Conservation (phyloP, 2,888 invertebrate genomes). For the Epistrophe grossulariae region DNA sequence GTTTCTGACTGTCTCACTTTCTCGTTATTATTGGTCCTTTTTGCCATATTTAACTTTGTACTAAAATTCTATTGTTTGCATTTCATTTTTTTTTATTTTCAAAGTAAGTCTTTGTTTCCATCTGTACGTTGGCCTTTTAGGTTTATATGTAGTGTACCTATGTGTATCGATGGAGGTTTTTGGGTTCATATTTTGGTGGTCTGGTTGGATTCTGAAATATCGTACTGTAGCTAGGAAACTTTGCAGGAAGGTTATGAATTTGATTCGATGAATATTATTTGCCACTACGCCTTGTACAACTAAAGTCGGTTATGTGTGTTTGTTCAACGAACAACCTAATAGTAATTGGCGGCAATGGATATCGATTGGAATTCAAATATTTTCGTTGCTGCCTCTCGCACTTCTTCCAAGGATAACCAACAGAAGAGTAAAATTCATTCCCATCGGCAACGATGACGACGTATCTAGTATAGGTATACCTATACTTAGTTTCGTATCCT, state of each 20-base stretch:
- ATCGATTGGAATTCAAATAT: constrained; percentile 70
- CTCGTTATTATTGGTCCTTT: constrained; percentile 7
- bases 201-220: constrained; percentile 24
- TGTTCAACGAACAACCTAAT: constrained; percentile 64
- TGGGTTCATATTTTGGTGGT: constrained; percentile 7
- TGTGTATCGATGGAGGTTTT: constrained; percentile 2
- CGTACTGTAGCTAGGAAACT: background rate
- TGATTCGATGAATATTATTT: constrained; percentile 66
- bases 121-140: constrained; percentile 54
- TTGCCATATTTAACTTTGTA: constrained; percentile 55
- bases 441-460: background rate
- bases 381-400: constrained; percentile 25
- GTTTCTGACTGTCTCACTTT: background rate
- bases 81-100: constrained; percentile 40
- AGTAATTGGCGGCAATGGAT: constrained; percentile 71
- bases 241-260: constrained; percentile 45
- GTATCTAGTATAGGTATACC: background rate
- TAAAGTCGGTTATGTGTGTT: constrained; percentile 3
- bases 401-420: background rate
- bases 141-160: background rate
- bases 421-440: constrained; percentile 1
- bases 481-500: constrained; percentile 46
- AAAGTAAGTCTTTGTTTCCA: constrained; percentile 57
- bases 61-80: constrained; percentile 62
- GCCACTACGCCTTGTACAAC: background rate